Conservation (phyloP, 2,888 invertebrate species). For the Tiliacea aurago region DNA sequence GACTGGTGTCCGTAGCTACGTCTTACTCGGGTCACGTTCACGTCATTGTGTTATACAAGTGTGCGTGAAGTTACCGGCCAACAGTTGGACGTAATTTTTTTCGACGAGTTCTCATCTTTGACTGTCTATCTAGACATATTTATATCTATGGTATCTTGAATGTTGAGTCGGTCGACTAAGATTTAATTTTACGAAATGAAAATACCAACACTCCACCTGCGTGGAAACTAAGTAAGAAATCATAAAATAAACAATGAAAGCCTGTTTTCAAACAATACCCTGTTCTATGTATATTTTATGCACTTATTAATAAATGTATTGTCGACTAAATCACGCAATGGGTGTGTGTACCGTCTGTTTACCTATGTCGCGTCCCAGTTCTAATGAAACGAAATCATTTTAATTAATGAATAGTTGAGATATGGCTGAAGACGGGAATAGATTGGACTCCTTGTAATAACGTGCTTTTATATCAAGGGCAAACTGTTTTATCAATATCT, state of each 20-base stretch:
- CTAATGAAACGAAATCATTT: not conserved
- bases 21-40: no score
- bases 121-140: no score
- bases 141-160: not conserved
- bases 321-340: not conserved
- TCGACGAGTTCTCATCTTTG: no score
- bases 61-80: no score
- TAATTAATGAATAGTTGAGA: conserved; percentile 2
- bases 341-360: not conserved
- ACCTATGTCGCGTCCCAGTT: not conserved
- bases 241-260: not conserved
- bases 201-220: not conserved
- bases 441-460: not conserved
- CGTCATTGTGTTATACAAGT: no score
- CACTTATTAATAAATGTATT: not conserved
- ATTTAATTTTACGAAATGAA: not conserved
- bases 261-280: not conserved
- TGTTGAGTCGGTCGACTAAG: not conserved
- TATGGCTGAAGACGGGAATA: conserved; percentile 3
- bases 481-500: not conserved
- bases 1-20: no score
- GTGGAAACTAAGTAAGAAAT: conserved; percentile 2
- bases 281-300: not conserved
- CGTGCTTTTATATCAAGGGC: conserved; percentile 1
- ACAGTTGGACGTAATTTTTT: no score